Evolutionary conservation across 2,113 vertebrate genomes (phyloP), one percentile per base, ranked within the genome.

Genomic region (Poecile atricapillus): DNA sequence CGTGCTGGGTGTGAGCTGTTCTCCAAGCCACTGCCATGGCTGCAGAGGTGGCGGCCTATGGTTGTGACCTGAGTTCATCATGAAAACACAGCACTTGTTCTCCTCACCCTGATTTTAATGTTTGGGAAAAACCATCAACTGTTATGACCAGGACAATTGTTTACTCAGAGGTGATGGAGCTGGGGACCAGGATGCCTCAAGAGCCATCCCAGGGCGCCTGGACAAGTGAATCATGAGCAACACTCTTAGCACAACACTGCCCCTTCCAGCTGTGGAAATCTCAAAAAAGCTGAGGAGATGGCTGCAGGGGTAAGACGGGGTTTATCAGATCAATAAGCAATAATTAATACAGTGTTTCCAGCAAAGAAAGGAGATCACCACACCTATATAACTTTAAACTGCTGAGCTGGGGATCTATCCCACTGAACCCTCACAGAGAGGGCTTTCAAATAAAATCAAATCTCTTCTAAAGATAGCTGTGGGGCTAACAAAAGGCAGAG

Each of bases 401-500:
- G 37, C 25, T 33, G 35, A 63, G 37, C 43, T 53, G 49, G 46
- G 44, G 59, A 83, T 44, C 83, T n/a, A 8, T 37, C 64, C 52
- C 69, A 65, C 5, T 0, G 2, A 70, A 60, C 33, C 16, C 43
- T 67, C 71, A 50, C 4, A 2, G 49, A 46, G 53, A 89, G 27
- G 77, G 52, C 53, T 83, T 75, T 71, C 44, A 63, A 88, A 74
- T 43, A 18, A 69, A 90, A 75, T 15, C 22, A 16, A 70, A 46
- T 37, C 56, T 44, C 53, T 56, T 28, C 93, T 68, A 93, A 93
- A 94, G 76, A 80, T 50, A 92, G 80, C 80, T 46, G 55, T 4
- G 18, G 89, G 33, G 62, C 92, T 88, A 90, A 91, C 90, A 92
- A 90, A 94, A 83, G 85, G 77, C 80, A 92, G 75, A 88, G 86